Evolutionary conservation across 2,888 invertebrate genomes (phyloP).

Genomic region (Hololepta plana): DNA sequence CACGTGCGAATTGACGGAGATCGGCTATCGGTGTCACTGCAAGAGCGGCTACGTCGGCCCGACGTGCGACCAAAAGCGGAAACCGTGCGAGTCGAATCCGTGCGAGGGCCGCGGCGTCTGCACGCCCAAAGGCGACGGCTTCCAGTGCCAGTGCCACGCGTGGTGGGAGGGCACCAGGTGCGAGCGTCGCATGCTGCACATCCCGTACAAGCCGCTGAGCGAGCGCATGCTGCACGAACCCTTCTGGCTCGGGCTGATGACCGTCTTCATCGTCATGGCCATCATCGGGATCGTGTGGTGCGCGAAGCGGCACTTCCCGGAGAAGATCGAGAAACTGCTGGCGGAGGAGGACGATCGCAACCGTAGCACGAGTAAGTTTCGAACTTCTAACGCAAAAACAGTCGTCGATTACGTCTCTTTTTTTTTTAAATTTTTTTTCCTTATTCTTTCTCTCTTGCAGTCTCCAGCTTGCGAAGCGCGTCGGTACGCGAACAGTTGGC

Average conservation of each 20-base stretch:
- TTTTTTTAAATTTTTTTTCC: slow-evolving; percentile 2
- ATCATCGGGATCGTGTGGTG: slow-evolving; percentile 69
- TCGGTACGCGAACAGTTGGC: slow-evolving; percentile 41
- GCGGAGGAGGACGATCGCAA: slow-evolving; percentile 63
- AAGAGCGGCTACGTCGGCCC: slow-evolving; percentile 46
- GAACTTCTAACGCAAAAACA: neutral
- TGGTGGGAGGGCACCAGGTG: slow-evolving; percentile 45
- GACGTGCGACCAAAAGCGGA: slow-evolving; percentile 46
- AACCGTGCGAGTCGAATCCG: slow-evolving; percentile 53
- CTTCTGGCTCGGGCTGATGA: slow-evolving; percentile 76
- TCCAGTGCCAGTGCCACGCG: slow-evolving; percentile 52
- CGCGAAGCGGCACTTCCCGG: slow-evolving; percentile 70
- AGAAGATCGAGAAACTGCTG: slow-evolving; percentile 65
- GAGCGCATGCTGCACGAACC: slow-evolving; percentile 74
- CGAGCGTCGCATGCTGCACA: slow-evolving; percentile 47
- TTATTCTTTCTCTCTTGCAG: slow-evolving; percentile 13
- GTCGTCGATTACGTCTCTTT: slow-evolving; percentile 1
- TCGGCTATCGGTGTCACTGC: slow-evolving; percentile 42
- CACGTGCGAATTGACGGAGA: slow-evolving; percentile 35
- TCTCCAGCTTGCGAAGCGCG: slow-evolving; percentile 29
- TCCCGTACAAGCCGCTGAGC: slow-evolving; percentile 53
- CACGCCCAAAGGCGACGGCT: slow-evolving; percentile 43
- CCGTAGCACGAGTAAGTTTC: slow-evolving; percentile 26
- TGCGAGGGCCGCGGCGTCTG: slow-evolving; percentile 63
- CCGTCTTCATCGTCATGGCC: slow-evolving; percentile 62